Conservation (phyloP, 2,797 vertebrate species). For the Nothura maculosa region DNA sequence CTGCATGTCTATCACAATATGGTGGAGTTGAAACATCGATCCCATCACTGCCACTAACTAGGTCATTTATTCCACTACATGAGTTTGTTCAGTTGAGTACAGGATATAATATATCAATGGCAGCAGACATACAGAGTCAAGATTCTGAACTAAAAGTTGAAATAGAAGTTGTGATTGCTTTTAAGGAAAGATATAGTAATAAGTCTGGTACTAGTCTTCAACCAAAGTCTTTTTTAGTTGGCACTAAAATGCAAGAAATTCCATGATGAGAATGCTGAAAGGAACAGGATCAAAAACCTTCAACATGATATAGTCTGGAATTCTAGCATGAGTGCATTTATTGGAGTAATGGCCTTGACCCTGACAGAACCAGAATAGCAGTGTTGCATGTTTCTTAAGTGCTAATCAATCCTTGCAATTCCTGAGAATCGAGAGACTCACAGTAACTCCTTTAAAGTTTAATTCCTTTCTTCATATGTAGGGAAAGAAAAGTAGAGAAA, state of each 20-base stretch:
- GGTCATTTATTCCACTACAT: constrained; percentile 40
- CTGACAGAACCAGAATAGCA: not conserved
- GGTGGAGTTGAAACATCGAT: not conserved
- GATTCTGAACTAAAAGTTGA: not conserved
- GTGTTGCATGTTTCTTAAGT: not conserved
- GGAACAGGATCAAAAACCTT: not conserved
- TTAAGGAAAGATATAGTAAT: not conserved
- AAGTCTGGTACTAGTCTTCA: not conserved
- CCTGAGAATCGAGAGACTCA: not conserved
- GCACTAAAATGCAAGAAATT: not conserved
- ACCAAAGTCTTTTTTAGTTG: not conserved
- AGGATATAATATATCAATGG: not conserved
- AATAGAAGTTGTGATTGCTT: not conserved
- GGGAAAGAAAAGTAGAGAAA: not conserved
- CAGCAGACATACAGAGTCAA: not conserved
- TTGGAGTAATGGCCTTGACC: not conserved
- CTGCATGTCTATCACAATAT: not conserved
- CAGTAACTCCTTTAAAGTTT: not conserved
- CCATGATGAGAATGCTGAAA: not conserved
- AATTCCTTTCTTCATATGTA: not conserved
- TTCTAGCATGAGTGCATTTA: not conserved
- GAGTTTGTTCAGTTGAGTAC: constrained; percentile 6
- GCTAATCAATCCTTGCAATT: not conserved
- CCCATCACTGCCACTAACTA: not conserved
- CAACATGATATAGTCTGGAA: not conserved